Percentiles rank a stretch among this genome's conserved stretches.
Evolutionary conservation across 1,140 invertebrate genomes (phyloP).

Genomic region (Apis dorsata): DNA sequence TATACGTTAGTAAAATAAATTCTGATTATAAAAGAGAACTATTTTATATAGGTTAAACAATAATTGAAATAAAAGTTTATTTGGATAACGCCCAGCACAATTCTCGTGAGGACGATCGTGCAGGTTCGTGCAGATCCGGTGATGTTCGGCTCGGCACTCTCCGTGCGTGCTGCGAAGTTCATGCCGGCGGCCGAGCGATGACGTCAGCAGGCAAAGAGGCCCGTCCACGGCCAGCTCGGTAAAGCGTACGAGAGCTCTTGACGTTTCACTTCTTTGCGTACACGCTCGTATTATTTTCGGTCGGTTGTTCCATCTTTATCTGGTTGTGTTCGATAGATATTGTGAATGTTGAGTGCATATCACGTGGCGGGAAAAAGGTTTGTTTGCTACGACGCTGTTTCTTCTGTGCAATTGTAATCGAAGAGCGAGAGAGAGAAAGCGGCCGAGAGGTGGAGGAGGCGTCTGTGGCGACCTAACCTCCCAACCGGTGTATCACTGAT

Average conservation of each 20-base stretch:
- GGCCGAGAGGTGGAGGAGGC: slow-evolving; percentile 41
- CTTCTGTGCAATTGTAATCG: slow-evolving; percentile 30
- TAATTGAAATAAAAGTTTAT: slow-evolving; percentile 37
- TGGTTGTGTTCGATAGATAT: slow-evolving; percentile 20
- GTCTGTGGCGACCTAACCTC: slow-evolving; percentile 64
- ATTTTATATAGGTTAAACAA: neutral
- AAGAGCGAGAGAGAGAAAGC: slow-evolving; percentile 49
- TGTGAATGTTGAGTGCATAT: neutral
- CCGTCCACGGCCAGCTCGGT: slow-evolving; percentile 56
- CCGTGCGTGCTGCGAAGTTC: slow-evolving; percentile 66
- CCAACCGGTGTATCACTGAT: slow-evolving; percentile 60
- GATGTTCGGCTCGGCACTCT: slow-evolving; percentile 52
- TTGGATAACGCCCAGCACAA: slow-evolving; percentile 43
- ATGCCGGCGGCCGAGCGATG: slow-evolving; percentile 71
- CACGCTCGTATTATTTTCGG: slow-evolving; percentile 26
- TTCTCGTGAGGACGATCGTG: slow-evolving; percentile 58
- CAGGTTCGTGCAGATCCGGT: slow-evolving; percentile 59
- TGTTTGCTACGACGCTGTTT: slow-evolving; percentile 11
- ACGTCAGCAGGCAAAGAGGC: slow-evolving; percentile 65
- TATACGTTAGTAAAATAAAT: neutral
- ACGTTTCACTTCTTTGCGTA: slow-evolving; percentile 42
- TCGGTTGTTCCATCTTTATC: neutral
- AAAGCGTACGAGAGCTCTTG: slow-evolving; percentile 50
- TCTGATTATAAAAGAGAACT: too few species aligned
- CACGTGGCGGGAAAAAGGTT: slow-evolving; percentile 47